phyloP scores from a whole-genome alignment of 2,797 vertebrate genomes.

The Etheostoma perlongum region DNA sequence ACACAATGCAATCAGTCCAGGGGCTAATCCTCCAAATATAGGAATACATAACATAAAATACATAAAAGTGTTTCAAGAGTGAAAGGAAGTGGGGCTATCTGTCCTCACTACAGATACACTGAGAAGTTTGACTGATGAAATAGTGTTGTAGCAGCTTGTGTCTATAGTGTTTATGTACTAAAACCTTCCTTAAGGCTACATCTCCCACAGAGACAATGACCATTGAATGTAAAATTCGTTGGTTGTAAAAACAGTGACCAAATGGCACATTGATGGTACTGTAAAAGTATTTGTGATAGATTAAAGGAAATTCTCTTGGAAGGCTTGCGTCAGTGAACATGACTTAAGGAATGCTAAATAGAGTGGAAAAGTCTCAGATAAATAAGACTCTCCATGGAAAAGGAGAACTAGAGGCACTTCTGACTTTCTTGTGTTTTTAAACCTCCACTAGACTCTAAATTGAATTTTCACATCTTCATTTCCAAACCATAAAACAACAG shows the following conservation, averaged over 20 bases:
- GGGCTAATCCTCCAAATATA: slow-evolving; percentile 31
- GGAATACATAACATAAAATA: slow-evolving; percentile 49
- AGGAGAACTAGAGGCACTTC: background rate
- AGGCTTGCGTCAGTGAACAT: slow-evolving; percentile 16
- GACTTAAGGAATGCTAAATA: slow-evolving; percentile 16
- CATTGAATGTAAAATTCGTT: slow-evolving; percentile 29
- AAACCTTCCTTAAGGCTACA: slow-evolving; percentile 4
- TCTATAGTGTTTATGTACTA: slow-evolving; percentile 8
- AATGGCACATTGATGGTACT: background rate
- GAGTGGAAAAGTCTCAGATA: slow-evolving; percentile 25
- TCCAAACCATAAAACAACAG: slow-evolving; percentile 38
- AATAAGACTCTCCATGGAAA: slow-evolving; percentile 11
- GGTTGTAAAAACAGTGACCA: slow-evolving; percentile 33
- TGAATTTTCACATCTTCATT: slow-evolving; percentile 19
- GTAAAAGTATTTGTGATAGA: slow-evolving; percentile 25
- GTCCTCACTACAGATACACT: slow-evolving; percentile 9
- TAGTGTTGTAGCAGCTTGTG: slow-evolving; percentile 14
- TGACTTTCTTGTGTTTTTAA: slow-evolving; percentile 39
- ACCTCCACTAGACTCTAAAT: slow-evolving; percentile 8
- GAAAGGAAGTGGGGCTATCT: slow-evolving; percentile 28
- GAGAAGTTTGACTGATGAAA: slow-evolving; percentile 15
- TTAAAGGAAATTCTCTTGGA: slow-evolving; percentile 10
- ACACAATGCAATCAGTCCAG: slow-evolving; percentile 53
- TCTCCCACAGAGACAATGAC: slow-evolving; percentile 2
- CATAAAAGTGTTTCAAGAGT: slow-evolving; percentile 38